phyloP scores from a whole-genome alignment of 2,797 vertebrate genomes.

The Denticeps clupeoides region DNA sequence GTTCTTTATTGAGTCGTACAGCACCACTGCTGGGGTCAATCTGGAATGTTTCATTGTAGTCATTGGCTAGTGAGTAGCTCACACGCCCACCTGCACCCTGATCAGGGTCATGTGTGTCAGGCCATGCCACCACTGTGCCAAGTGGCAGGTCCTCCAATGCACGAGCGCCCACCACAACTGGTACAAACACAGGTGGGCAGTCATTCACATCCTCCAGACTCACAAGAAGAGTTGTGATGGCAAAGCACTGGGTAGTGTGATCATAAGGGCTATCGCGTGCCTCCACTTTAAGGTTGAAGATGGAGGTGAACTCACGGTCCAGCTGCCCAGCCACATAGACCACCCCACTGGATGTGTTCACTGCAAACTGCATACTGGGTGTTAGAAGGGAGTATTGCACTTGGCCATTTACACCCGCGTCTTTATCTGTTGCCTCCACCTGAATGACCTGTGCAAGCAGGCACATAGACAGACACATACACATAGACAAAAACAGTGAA shows the following conservation, averaged over 20 bases:
- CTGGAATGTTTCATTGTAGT: slow-evolving; percentile 84
- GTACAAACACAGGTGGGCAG: slow-evolving; percentile 84
- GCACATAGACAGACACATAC: not conserved
- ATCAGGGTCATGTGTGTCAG: slow-evolving; percentile 91
- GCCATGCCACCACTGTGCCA: slow-evolving; percentile 87
- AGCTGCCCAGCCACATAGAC: slow-evolving; percentile 82
- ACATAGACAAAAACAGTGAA: not conserved
- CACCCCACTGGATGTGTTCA: slow-evolving; percentile 82
- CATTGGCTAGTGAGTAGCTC: slow-evolving; percentile 78
- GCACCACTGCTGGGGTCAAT: slow-evolving; percentile 82
- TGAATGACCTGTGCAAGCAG: slow-evolving; percentile 62
- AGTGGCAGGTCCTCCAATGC: slow-evolving; percentile 87
- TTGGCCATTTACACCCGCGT: slow-evolving; percentile 77
- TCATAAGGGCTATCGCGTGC: slow-evolving; percentile 82
- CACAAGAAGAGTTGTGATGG: slow-evolving; percentile 70
- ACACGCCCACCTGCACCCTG: slow-evolving; percentile 85
- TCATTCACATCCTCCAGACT: slow-evolving; percentile 89
- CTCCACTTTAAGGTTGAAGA: slow-evolving; percentile 83
- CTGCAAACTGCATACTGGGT: slow-evolving; percentile 77
- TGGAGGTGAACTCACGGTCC: slow-evolving; percentile 74
- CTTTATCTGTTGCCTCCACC: slow-evolving; percentile 87
- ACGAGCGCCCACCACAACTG: slow-evolving; percentile 75
- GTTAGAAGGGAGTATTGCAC: slow-evolving; percentile 81
- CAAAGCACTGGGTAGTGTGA: slow-evolving; percentile 70
- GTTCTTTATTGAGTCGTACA: slow-evolving; percentile 81